A percentile compares a stretch with the other conserved stretches of the same genome.
These are phyloP conservation scores for Neelides folsomi DNA, from an alignment of 2,888 invertebrate genomes.

Conservation along the genomic window DNA sequence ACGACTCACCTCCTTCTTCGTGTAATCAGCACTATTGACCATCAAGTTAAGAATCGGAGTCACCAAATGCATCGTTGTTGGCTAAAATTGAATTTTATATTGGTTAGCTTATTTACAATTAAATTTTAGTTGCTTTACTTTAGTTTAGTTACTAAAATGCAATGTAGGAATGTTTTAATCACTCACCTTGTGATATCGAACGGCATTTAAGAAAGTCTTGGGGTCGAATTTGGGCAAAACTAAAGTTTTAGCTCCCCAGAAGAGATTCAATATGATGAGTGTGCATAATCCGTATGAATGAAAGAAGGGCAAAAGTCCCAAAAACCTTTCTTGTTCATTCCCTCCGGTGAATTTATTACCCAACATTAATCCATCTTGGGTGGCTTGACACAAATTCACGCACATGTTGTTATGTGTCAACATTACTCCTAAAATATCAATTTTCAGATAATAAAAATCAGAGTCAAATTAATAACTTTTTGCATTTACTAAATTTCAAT, in stretches of 20 bases:
- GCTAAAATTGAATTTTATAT: slow-evolving; percentile 6
- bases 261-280: slow-evolving; percentile 11
- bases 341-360: slow-evolving; percentile 5
- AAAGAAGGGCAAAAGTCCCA: slow-evolving; percentile 30
- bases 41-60: slow-evolving; percentile 17
- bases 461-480: no score
- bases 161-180: background rate
- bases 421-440: slow-evolving; percentile 11
- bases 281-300: slow-evolving; percentile 21
- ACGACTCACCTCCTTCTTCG: slow-evolving; percentile 11
- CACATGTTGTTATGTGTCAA: slow-evolving; percentile 24
- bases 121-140: no score
- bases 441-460: no score
- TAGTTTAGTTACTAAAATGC: background rate
- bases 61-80: slow-evolving; percentile 15
- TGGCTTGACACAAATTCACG: slow-evolving; percentile 17
- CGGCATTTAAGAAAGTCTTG: slow-evolving; percentile 16
- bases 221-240: slow-evolving; percentile 25
- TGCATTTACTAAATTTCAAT: no score
- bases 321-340: slow-evolving; percentile 17
- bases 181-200: slow-evolving; percentile 18
- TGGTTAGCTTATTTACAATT: background rate
- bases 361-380: slow-evolving; percentile 7
- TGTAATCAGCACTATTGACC: slow-evolving; percentile 9
- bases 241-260: slow-evolving; percentile 17